These are phyloP conservation scores for Brenthis ino DNA, from an alignment of 2,888 invertebrate species.

Conservation along the genomic window DNA sequence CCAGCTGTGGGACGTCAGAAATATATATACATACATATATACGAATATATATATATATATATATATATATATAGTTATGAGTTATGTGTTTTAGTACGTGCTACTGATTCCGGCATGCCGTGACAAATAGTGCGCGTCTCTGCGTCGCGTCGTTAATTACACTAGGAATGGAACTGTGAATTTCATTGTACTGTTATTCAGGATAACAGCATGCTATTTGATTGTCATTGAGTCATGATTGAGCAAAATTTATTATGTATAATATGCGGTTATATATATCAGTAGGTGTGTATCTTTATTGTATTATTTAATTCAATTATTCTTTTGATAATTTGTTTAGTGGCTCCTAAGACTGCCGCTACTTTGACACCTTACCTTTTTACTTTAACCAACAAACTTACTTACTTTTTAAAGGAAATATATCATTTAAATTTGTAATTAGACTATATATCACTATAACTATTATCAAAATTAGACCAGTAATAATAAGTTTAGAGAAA, in stretches of 20 bases:
- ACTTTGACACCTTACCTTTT: no score
- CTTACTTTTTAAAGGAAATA: not conserved
- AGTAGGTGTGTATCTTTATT: no score
- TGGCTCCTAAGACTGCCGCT: no score
- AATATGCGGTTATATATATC: no score
- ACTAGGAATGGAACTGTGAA: constrained; percentile 59
- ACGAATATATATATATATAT: no score
- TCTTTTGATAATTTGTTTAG: no score
- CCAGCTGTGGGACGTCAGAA: no score
- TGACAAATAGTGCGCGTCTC: constrained; percentile 65
- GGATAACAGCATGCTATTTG: not conserved
- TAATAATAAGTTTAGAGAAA: no score
- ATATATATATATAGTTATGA: constrained; percentile 20
- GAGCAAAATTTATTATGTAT: no score
- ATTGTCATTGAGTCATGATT: not conserved
- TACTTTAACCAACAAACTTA: not conserved
- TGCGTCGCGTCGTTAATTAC: constrained; percentile 63
- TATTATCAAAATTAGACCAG: no score
- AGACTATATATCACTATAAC: no score
- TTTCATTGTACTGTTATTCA: constrained; percentile 47
- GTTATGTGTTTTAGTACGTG: constrained; percentile 29
- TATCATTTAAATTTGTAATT: not conserved
- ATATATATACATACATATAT: not conserved
- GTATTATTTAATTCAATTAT: no score
- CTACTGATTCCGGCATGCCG: constrained; percentile 43